Base-by-base conservation (phyloP, 2,113 vertebrate species). In the Bubo blakistoni region DNA sequence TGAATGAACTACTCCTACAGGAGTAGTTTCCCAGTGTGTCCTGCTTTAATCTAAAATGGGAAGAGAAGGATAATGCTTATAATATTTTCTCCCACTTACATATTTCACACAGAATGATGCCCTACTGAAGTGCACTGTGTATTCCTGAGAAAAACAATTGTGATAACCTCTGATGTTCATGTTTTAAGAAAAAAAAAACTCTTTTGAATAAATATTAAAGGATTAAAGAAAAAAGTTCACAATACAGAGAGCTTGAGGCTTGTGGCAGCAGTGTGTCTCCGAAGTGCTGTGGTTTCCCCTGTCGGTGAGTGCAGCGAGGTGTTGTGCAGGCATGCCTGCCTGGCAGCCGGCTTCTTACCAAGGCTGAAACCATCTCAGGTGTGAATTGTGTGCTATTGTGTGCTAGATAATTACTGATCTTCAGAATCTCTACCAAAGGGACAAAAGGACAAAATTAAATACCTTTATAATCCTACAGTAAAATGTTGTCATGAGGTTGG, bases 221-320 rank as follows among this genome's bases (percentile, higher is more conserved):
- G 20, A 70, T 29, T 62, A 44, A 80, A 80, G 36, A 36, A 62
- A 38, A 10, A 38, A 44, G 17, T 26, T 73, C 5, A 5, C 22
- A 6, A 9, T 30, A 3, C 11, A 36, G 61, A 29, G 26, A 44
- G 34, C 61, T 32, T 30, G 61, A 47, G 51, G 30, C 54, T 69
- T 83, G 57, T 40, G 49, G 34, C 34, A 83, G 27, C 72, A 36
- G 20, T 13, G 19, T 29, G 16, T 81, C 63, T 55, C 40, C 54
- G 34, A 11, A 5, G 34, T 8, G 14, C 54, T 1, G 13, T 40
- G 44, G 44, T 22, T 86, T 29, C 32, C 13, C 0, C 0, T 44
- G 67, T 36, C 42, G 3, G 4, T 61, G 67, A 63, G 67, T 4
- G 17, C 54, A 62, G 65, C 0, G 7, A 55, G 66, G 8, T 72